A percentile compares a stretch with the other conserved stretches of the same genome.
Conservation (phyloP, 2,888 invertebrate genomes). For the Ichneumoninae sp. region DNA sequence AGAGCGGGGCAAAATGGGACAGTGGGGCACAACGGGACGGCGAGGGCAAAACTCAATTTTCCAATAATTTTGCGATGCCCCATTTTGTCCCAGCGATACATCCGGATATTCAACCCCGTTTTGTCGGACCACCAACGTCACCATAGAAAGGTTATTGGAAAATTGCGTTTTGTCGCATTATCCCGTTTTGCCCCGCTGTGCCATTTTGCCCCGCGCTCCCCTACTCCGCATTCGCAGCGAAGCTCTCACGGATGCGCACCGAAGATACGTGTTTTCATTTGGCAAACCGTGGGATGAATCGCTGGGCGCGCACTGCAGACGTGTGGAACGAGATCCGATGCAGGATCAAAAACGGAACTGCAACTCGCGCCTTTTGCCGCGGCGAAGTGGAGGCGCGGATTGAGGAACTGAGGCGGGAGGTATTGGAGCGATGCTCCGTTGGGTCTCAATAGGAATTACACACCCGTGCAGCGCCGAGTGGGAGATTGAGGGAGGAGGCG, state of each 20-base stretch:
- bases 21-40: no score
- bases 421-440: conserved; percentile 12
- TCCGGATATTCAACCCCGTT: no score
- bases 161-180: no score
- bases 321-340: not conserved
- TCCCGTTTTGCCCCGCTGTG: no score
- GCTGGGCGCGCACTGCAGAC: not conserved
- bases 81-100: no score
- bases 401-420: not conserved
- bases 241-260: not conserved
- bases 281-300: not conserved
- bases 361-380: not conserved
- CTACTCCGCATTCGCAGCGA: not conserved
- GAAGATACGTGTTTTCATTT: conserved; percentile 1
- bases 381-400: not conserved
- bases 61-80: no score
- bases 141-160: no score
- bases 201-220: no score
- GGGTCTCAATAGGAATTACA: conserved; percentile 6
- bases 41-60: no score
- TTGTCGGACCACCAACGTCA: no score
- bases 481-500: not conserved
- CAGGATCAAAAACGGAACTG: not conserved
- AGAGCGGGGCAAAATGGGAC: no score
- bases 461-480: not conserved